Percentiles rank a stretch among this genome's conserved stretches.
Conservation (phyloP, 2,113 vertebrate genomes). For the Sinocyclocheilus grahami region DNA sequence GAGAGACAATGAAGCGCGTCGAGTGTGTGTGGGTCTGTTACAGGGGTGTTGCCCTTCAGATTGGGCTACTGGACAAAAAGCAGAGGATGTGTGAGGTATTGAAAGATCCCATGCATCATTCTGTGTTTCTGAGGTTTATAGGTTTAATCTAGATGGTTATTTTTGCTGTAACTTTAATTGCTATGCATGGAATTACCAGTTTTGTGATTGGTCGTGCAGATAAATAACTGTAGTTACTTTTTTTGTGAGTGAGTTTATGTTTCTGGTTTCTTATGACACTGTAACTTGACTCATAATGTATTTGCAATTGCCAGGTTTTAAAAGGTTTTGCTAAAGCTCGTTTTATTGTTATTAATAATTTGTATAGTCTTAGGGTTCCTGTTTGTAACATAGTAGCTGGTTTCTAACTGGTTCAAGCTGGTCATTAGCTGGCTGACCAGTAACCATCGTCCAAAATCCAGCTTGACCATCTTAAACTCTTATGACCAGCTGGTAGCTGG, state of each 20-base stretch:
- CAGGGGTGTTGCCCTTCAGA: slow-evolving; percentile 57
- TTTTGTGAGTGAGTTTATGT: background rate
- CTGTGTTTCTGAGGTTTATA: background rate
- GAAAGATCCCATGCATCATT: background rate
- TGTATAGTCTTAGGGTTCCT: background rate
- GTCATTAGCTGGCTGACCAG: background rate
- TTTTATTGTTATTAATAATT: background rate
- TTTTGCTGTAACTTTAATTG: background rate
- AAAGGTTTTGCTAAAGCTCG: background rate
- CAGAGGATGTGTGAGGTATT: slow-evolving; percentile 4
- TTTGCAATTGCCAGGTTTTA: background rate
- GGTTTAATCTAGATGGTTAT: background rate
- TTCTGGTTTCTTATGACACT: background rate
- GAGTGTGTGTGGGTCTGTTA: slow-evolving; percentile 27
- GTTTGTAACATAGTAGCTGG: background rate
- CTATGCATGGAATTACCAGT: background rate
- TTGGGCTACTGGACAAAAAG: slow-evolving; percentile 44
- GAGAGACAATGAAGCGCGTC: slow-evolving; percentile 49
- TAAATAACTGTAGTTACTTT: background rate
- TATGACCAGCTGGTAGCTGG: background rate
- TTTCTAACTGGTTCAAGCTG: background rate
- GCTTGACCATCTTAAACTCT: background rate
- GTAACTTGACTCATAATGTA: background rate
- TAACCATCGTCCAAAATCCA: background rate
- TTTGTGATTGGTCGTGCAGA: background rate